phyloP scores from a whole-genome alignment of 2,888 invertebrate genomes.

The Bruchidius siliquastri region DNA sequence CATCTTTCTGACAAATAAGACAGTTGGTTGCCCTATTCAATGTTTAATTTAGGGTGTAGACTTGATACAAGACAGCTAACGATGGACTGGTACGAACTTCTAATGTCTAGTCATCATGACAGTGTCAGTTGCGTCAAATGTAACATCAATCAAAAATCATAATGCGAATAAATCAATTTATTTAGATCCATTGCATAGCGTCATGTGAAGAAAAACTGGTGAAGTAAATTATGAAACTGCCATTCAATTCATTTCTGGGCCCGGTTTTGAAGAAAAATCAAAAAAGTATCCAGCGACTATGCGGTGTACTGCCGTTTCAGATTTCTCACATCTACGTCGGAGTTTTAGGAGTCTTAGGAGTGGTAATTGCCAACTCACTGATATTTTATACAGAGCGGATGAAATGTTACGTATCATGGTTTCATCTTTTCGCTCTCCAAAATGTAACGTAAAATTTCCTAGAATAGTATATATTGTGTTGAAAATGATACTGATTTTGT shows the following conservation, averaged over 20 bases:
- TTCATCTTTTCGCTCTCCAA: no score
- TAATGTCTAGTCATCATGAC: background rate
- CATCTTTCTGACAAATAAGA: background rate
- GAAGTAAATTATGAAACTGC: slow-evolving; percentile 31
- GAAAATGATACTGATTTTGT: no score
- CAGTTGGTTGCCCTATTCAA: no score
- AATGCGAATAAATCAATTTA: background rate
- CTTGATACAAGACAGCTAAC: no score
- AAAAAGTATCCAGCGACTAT: slow-evolving; percentile 28
- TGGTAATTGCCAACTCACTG: slow-evolving; percentile 24
- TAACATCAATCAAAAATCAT: background rate
- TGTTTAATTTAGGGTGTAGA: no score
- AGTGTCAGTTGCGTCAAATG: slow-evolving; percentile 20
- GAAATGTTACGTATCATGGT: background rate
- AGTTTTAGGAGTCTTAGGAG: slow-evolving; percentile 39
- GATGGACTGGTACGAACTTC: slow-evolving; percentile 2
- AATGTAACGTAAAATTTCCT: background rate
- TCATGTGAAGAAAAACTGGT: background rate
- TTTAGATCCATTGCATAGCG: background rate
- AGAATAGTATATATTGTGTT: no score
- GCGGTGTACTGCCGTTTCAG: slow-evolving; percentile 31
- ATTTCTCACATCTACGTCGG: slow-evolving; percentile 37
- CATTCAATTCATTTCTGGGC: slow-evolving; percentile 35
- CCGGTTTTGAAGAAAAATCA: slow-evolving; percentile 31
- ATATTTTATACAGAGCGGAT: background rate